Conservation (phyloP, 1,140 invertebrate genomes). For the Cyclina sinensis region DNA sequence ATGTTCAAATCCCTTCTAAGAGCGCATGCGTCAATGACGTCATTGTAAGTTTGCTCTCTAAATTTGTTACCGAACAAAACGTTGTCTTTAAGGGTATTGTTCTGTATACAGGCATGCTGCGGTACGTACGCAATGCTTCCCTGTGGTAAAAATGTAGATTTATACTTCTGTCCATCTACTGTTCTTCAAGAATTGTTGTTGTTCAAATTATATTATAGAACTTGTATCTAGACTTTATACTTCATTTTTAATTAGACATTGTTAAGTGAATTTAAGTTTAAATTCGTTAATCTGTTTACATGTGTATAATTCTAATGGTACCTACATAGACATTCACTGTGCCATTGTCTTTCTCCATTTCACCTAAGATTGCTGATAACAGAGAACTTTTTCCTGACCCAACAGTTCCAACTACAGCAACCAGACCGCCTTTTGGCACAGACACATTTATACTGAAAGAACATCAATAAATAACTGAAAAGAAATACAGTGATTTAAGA, state of each 20-base stretch:
- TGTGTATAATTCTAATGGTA: too few relatives aligned
- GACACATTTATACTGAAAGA: slow-evolving; percentile 77
- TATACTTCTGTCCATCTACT: too few relatives aligned
- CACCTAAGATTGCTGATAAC: slow-evolving; percentile 88
- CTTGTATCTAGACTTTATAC: too few relatives aligned
- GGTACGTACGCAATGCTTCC: slow-evolving; percentile 90
- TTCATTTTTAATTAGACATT: too few relatives aligned
- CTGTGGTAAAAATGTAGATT: slow-evolving; percentile 85
- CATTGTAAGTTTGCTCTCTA: slow-evolving; percentile 86
- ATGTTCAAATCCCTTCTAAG: slow-evolving; percentile 91
- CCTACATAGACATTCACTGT: slow-evolving; percentile 76
- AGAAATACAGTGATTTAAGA: too few relatives aligned
- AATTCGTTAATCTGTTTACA: too few relatives aligned
- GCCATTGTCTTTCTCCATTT: slow-evolving; percentile 86
- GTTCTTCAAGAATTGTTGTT: too few relatives aligned
- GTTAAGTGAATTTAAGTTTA: too few relatives aligned
- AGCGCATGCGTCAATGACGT: slow-evolving; percentile 87
- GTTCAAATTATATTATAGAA: too few relatives aligned
- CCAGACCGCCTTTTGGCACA: slow-evolving; percentile 76
- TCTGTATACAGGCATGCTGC: slow-evolving; percentile 94
- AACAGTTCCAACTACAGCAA: slow-evolving; percentile 89
- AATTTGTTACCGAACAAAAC: slow-evolving; percentile 90
- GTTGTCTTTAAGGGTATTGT: slow-evolving; percentile 93
- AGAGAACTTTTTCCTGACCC: slow-evolving; percentile 89
- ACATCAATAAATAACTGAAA: too few relatives aligned